Conservation (phyloP, 30 jellyfish, hydroid and myxozoan species). For the Hydractinia symbiolongicarpus region DNA sequence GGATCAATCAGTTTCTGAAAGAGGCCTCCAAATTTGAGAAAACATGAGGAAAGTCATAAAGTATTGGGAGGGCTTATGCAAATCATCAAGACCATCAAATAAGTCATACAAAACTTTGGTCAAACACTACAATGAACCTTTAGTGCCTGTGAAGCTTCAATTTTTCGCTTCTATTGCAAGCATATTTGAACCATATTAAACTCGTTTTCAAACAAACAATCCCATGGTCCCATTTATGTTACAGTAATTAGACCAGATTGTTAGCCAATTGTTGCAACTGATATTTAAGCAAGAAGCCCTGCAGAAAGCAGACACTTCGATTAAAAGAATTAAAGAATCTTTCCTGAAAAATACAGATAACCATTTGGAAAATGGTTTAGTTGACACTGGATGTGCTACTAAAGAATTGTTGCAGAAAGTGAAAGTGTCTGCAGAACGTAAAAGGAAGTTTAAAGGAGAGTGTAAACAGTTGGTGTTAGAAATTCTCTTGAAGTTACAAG, state of each 20-base stretch:
- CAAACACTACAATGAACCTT: not conserved
- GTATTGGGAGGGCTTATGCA: not conserved
- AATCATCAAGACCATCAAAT: not conserved
- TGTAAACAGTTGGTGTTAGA: not conserved
- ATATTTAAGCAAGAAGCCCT: not conserved
- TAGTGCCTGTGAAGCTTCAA: not conserved
- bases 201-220: not conserved
- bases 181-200: not conserved
- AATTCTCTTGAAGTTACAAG: not conserved
- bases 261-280: not conserved
- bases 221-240: not conserved
- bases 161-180: not conserved
- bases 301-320: not conserved
- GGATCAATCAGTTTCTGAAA: not conserved
- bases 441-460: not conserved
- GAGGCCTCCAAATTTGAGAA: not conserved
- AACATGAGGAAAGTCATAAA: not conserved
- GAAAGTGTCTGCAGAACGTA: not conserved
- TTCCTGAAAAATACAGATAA: slow-evolving; percentile 1
- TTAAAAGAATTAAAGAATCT: not conserved
- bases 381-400: slow-evolving; percentile 4
- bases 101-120: not conserved
- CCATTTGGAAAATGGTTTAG: not conserved
- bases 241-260: not conserved
- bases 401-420: not conserved